Evolutionary conservation across 2,797 vertebrate species (phyloP), one percentile per base, ranked within the genome.

Genomic region (Miichthys miiuy): DNA sequence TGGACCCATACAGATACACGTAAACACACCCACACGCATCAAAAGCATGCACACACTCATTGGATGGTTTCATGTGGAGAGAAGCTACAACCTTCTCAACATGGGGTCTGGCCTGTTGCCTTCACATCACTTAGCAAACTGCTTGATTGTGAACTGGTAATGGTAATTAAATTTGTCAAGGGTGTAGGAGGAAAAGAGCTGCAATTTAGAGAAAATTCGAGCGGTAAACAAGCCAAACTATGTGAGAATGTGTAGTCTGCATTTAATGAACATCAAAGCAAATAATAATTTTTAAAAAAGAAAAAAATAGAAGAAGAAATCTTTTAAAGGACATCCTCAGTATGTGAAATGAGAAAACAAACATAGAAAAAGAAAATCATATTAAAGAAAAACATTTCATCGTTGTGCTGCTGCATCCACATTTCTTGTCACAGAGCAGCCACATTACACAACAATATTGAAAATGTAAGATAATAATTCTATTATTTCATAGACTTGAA

Each of bases 161-260:
- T 62, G 25, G 61, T 86, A 90, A 92, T 90, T 88, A 51, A 71
- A 90, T 88, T 80, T 78, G 75, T 83, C 63, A 84, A 77, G 60
- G 51, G 54, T 79, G 68, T 69, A 23, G 61, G 64, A 79, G 70
- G 69, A 68, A 82, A 76, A 69, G 6, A 79, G 70, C 30, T 55
- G 68, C n/a, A 44, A 56, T 80, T 88, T 38, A 78, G 63, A 71
- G 51, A n/a, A 72, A 67, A 63, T 44, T 57, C 16, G 12, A 34
- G 60, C 50, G 57, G 70, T 74, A 72, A 86, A 85, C 67, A 80
- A 51, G 75, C 30, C 57, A 79, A 48, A 75, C 58, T 67, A 65
- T 23, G 23, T 64, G 25, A 67, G 70, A 38, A 55, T 62, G 73
- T 70, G 62, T 48, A 14, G n/a, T 61, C 50, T 66, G 71, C 4